A percentile compares a stretch with the other conserved stretches of the same genome.
Conservation (phyloP, 1,140 invertebrate species). For the Plectus sambesii region DNA sequence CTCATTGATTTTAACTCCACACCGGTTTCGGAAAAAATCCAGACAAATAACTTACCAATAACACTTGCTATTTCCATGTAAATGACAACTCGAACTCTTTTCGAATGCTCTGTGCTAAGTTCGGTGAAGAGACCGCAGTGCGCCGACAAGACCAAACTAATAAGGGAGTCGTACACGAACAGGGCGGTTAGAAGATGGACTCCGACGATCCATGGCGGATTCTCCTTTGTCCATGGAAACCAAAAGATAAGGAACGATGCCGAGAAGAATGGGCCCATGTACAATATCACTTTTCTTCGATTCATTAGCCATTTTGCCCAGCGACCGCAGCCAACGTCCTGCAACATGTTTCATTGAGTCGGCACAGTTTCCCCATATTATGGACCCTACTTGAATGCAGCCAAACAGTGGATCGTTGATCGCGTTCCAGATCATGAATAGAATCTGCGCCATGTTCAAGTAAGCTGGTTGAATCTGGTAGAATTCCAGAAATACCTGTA, state of each 20-base stretch:
- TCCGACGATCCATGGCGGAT: neutral
- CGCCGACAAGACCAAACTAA: neutral
- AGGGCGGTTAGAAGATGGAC: neutral
- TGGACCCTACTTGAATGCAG: neutral
- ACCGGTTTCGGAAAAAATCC: too few relatives aligned
- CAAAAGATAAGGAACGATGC: neutral
- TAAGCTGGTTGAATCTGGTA: too few relatives aligned
- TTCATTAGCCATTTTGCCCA: too few relatives aligned
- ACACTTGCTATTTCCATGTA: neutral
- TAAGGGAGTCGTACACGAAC: neutral
- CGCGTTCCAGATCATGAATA: neutral
- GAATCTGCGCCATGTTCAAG: neutral
- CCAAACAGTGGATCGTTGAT: neutral
- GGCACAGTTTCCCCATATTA: too few relatives aligned
- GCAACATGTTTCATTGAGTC: neutral
- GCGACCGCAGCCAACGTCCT: neutral
- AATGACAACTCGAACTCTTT: neutral
- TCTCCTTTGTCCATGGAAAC: neutral
- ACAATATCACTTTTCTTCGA: neutral
- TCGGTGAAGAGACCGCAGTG: neutral
- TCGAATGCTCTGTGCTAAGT: neutral
- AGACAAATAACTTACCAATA: too few relatives aligned
- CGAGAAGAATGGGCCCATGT: neutral
- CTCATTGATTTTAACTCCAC: too few relatives aligned
- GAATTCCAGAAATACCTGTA: too few relatives aligned